phyloP scores from a whole-genome alignment of 1,140 invertebrate species.

The Drosophila novamexicana region DNA sequence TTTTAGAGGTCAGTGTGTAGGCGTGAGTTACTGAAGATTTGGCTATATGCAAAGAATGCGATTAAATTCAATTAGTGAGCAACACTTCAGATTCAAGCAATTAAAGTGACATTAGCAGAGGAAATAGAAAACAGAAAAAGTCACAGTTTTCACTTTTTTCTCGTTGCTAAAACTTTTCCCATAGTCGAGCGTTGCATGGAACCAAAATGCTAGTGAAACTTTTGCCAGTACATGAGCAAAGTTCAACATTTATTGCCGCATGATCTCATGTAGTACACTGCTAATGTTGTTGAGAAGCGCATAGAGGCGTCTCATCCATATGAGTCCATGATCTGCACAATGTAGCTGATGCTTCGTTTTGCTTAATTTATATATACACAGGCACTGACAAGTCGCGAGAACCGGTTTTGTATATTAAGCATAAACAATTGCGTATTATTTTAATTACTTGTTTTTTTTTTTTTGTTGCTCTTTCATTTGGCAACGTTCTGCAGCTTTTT shows the following conservation, averaged over 20 bases:
- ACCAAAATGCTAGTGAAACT: constrained; percentile 30
- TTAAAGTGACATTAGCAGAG: constrained; percentile 31
- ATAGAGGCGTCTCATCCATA: constrained; percentile 29
- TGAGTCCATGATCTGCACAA: constrained; percentile 32
- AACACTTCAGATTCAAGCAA: constrained; percentile 4
- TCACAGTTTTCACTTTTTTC: constrained; percentile 46
- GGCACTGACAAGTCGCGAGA: not conserved
- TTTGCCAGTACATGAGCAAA: constrained; percentile 20
- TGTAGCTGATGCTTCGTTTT: not conserved
- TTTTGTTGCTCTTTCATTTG: constrained; percentile 18
- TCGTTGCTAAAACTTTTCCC: constrained; percentile 21
- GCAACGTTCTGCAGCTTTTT: constrained; percentile 52
- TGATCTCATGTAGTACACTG: constrained; percentile 61
- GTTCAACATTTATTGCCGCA: constrained; percentile 43
- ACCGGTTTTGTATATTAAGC: constrained; percentile 27
- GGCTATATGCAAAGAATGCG: not conserved
- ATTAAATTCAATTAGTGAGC: constrained; percentile 23
- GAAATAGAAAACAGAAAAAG: constrained; percentile 13
- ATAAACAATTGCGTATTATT: constrained; percentile 78
- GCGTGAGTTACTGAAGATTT: constrained; percentile 2
- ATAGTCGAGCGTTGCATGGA: constrained; percentile 6
- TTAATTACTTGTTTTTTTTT: constrained; percentile 55
- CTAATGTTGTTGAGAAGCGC: constrained; percentile 12
- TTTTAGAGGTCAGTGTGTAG: constrained; percentile 58
- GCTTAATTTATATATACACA: not conserved